Evolutionary conservation across 2,797 vertebrate genomes (phyloP), one percentile per base, ranked within the genome.

Genomic region (Nannoperca obscura): DNA sequence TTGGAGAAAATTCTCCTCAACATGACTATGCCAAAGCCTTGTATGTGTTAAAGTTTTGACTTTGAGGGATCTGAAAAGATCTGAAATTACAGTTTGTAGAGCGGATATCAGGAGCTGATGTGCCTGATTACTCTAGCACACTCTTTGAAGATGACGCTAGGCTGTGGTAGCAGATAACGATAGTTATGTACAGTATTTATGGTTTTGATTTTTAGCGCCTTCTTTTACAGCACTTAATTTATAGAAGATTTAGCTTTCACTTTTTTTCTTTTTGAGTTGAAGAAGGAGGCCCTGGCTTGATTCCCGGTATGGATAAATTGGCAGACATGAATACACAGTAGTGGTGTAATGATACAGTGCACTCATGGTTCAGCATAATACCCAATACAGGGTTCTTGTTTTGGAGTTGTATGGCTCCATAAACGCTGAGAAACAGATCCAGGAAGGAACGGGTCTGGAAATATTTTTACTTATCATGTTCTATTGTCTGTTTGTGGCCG

Each of bases 101-200:
- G 59, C 1, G 4, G 72, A 81, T 78, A 53, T 70, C 58, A 27
- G 76, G 52, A 75, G 68, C 72, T 11, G 57, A 60, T 30, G 42
- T 72, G 81, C 74, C 73, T 78, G 55, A 71, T 72, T 82, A 81
- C 61, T 27, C 12, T 15, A 55, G 71, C 67, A 40, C 59, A 69
- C 54, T 83, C 69, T 76, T 73, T 68, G 32, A 58, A 77, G 73
- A 83, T 67, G 82, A 87, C 15, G 60, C 82, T 42, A 50, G 75
- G 86, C 76, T 76, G 86, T 81, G 65, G 83, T 90, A 88, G 88
- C 89, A 88, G 80, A 85, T 83, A 67, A 81, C 83, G 75, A 84
- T 81, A 87, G 89, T 81, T 85, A 80, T 96, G 96, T 97, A 97
- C 96, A 97, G 96, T 97, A 97, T 97, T 97, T 97, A 97, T 97